A percentile compares a stretch with the other conserved stretches of the same genome.
Conservation (phyloP, 2,888 invertebrate species). For the Xanthia icteritia region DNA sequence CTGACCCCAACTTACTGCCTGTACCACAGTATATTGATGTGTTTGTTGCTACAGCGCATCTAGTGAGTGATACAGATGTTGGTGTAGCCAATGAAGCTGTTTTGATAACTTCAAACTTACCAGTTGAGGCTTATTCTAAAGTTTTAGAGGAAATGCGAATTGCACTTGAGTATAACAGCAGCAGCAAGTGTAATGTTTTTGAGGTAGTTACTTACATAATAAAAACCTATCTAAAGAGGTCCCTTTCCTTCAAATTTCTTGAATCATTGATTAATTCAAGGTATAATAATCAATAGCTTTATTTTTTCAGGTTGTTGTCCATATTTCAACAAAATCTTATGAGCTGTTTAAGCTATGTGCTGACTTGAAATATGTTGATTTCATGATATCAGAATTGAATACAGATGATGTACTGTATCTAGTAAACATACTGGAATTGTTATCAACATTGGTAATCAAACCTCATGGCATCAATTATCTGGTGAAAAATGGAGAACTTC, state of each 20-base stretch:
- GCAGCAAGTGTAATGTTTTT: conserved; percentile 92
- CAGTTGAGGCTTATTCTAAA: conserved; percentile 88
- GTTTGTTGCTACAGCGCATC: conserved; percentile 89
- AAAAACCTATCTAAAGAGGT: background rate
- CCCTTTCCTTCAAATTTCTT: background rate
- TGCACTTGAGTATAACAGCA: conserved; percentile 90
- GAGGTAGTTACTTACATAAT: conserved; percentile 85
- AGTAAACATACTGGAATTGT: conserved; percentile 94
- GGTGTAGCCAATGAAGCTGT: conserved; percentile 91
- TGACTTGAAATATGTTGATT: conserved; percentile 91
- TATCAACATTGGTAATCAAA: conserved; percentile 93
- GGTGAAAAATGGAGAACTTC: conserved; percentile 92
- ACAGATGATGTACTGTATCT: conserved; percentile 94
- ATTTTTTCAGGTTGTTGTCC: conserved; percentile 90
- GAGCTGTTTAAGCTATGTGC: conserved; percentile 91
- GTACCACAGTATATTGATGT: conserved; percentile 88
- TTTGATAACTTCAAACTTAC: conserved; percentile 88
- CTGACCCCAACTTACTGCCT: conserved; percentile 77
- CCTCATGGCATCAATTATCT: conserved; percentile 94
- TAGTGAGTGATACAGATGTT: conserved; percentile 91
- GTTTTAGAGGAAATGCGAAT: conserved; percentile 90
- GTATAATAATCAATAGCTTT: background rate
- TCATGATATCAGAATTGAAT: conserved; percentile 92
- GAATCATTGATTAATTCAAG: background rate
- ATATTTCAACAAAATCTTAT: conserved; percentile 91